Conservation (phyloP, 2,888 invertebrate genomes). For the Sesia bembeciformis region DNA sequence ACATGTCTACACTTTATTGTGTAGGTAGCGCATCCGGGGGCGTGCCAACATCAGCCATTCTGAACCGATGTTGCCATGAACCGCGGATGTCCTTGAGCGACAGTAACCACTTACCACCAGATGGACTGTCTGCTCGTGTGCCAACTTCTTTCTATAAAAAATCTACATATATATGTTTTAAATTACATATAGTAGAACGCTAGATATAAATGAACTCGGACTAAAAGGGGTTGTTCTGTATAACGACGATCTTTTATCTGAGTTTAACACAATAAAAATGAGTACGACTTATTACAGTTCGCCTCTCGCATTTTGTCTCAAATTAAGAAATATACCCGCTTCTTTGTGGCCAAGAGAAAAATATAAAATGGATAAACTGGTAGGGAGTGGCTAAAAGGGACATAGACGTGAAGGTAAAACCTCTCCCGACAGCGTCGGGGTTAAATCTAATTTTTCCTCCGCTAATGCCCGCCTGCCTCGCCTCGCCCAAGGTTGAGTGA, state of each 20-base stretch:
- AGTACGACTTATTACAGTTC: slow-evolving; percentile 5
- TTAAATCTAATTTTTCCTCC: slow-evolving; percentile 66
- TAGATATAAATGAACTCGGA: too few relatives aligned
- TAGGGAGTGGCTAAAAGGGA: slow-evolving; percentile 40
- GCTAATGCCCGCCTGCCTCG: slow-evolving; percentile 48
- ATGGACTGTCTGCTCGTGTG: too few relatives aligned
- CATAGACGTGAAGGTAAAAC: slow-evolving; percentile 38
- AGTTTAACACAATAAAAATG: too few relatives aligned
- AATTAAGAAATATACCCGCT: slow-evolving; percentile 40
- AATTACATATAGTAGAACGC: too few relatives aligned
- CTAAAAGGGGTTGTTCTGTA: not conserved
- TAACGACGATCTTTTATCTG: slow-evolving; percentile 4
- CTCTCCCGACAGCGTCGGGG: slow-evolving; percentile 40
- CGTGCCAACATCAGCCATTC: too few relatives aligned
- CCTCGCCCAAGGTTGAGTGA: slow-evolving; percentile 49
- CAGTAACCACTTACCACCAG: too few relatives aligned
- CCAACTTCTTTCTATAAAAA: too few relatives aligned
- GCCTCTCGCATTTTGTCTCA: slow-evolving; percentile 19
- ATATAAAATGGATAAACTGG: slow-evolving; percentile 50
- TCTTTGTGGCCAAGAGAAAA: slow-evolving; percentile 30
- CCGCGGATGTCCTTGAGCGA: too few relatives aligned
- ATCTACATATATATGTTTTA: too few relatives aligned
- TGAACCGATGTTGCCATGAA: too few relatives aligned
- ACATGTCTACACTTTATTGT: too few relatives aligned
- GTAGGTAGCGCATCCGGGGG: too few relatives aligned